Evolutionary conservation across 35 echinoderm and acorn worm species (phyloP).

Genomic region (Ptychodera flava): DNA sequence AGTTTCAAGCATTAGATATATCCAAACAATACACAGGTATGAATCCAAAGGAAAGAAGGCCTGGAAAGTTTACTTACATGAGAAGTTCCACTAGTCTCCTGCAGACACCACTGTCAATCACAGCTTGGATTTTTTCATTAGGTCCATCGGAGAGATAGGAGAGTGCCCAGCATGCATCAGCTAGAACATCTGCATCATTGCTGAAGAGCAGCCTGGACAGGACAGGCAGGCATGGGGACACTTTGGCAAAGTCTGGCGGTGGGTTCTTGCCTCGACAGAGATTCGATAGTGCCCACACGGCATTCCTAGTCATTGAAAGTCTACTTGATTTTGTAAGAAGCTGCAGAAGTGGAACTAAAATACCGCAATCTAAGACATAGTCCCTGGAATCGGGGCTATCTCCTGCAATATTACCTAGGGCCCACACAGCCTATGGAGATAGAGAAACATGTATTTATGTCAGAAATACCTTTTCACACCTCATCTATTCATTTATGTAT

Average conservation of each 20-base stretch:
- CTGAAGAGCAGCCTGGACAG: slow-evolving; percentile 87
- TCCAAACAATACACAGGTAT: too few species aligned
- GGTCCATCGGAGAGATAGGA: slow-evolving; percentile 95
- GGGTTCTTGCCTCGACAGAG: slow-evolving; percentile 96
- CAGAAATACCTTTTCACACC: not conserved
- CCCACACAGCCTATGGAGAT: slow-evolving; percentile 83
- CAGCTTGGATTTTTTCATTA: slow-evolving; percentile 98
- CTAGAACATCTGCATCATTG: slow-evolving; percentile 79
- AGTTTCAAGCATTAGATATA: too few species aligned
- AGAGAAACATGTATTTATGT: not conserved
- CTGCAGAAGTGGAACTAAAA: slow-evolving; percentile 66
- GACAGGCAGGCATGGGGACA: slow-evolving; percentile 86
- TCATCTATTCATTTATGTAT: too few species aligned
- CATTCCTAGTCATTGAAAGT: slow-evolving; percentile 95
- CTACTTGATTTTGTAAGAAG: slow-evolving; percentile 76
- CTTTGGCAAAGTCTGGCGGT: slow-evolving; percentile 86
- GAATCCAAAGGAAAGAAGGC: too few species aligned
- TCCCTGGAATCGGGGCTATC: slow-evolving; percentile 89
- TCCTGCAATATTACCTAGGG: slow-evolving; percentile 96
- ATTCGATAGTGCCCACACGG: slow-evolving; percentile 98
- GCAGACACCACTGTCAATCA: slow-evolving; percentile 93
- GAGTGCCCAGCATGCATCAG: slow-evolving; percentile 97
- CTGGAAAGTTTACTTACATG: slow-evolving; percentile 93
- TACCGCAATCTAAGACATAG: slow-evolving; percentile 69
- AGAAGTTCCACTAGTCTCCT: slow-evolving; percentile 92